Conservation (phyloP, 2,797 vertebrate genomes). For the Euthynnus affinis region DNA sequence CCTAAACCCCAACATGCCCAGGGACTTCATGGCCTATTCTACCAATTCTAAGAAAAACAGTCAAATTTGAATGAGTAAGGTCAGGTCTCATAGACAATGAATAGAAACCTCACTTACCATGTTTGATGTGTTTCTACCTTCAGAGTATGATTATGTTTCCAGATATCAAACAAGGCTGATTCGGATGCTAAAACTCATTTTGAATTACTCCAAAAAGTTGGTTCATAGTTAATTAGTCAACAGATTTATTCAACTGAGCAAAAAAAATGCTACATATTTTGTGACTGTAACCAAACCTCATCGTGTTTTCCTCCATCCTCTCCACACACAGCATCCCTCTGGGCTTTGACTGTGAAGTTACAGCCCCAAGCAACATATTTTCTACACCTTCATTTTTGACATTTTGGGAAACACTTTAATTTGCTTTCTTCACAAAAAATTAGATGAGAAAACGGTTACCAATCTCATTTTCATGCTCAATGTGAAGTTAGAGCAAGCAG, state of each 20-base stretch:
- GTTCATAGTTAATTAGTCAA: neutral
- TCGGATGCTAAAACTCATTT: neutral
- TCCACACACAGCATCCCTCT: neutral
- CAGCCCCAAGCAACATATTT: neutral
- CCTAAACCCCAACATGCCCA: neutral
- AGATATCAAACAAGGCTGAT: slow-evolving; percentile 1
- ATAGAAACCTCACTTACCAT: neutral
- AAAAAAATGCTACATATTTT: neutral
- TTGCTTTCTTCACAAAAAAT: neutral
- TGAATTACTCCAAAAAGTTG: neutral
- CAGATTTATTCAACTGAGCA: too few relatives aligned
- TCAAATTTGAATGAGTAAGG: neutral
- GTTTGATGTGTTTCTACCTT: slow-evolving; percentile 50
- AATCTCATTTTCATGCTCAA: too few relatives aligned
- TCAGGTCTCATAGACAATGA: neutral
- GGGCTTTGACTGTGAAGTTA: neutral
- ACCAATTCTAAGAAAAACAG: neutral
- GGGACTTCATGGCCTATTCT: neutral
- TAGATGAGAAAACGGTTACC: neutral
- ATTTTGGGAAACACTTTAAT: neutral
- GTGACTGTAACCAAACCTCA: neutral
- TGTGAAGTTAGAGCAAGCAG: neutral
- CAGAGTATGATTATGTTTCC: neutral
- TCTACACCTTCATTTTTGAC: neutral
- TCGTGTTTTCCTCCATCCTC: neutral